phyloP scores from a whole-genome alignment of 2,888 invertebrate genomes.

The Euplagia quadripunctaria region DNA sequence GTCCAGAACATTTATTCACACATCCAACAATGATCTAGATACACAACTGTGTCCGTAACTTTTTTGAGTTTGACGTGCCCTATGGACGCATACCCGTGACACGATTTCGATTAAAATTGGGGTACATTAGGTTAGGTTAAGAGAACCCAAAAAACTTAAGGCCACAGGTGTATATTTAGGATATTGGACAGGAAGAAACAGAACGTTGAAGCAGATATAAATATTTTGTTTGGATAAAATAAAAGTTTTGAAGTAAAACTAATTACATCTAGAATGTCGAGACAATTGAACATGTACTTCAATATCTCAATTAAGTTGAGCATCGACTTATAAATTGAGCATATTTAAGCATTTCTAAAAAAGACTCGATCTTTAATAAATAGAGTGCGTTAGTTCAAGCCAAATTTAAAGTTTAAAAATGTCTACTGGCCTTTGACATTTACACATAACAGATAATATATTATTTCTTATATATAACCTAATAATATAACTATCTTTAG shows the following conservation, averaged over 20 bases:
- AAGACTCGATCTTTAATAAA: slow-evolving; percentile 14
- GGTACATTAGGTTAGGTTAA: too few relatives aligned
- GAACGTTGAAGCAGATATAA: neutral
- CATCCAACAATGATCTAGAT: neutral
- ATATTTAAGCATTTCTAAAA: slow-evolving; percentile 27
- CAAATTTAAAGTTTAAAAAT: slow-evolving; percentile 42
- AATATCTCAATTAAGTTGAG: slow-evolving; percentile 33
- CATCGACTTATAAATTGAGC: slow-evolving; percentile 36
- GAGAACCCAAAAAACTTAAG: too few relatives aligned
- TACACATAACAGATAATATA: slow-evolving; percentile 26
- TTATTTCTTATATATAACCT: slow-evolving; percentile 15
- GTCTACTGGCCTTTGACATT: slow-evolving; percentile 56
- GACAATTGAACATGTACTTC: slow-evolving; percentile 25
- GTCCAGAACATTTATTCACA: neutral
- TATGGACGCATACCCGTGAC: too few relatives aligned
- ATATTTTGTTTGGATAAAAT: neutral
- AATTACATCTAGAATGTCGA: slow-evolving; percentile 26
- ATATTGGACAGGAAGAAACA: neutral
- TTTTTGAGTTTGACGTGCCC: too few relatives aligned
- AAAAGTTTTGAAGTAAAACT: slow-evolving; percentile 12
- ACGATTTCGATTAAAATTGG: too few relatives aligned
- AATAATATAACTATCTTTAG: slow-evolving; percentile 28
- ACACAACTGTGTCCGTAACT: too few relatives aligned
- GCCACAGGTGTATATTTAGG: too few relatives aligned
- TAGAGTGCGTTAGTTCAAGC: slow-evolving; percentile 38